Evolutionary conservation across 2,113 vertebrate genomes (phyloP), one percentile per base, ranked within the genome.

Genomic region (Chaetura pelagica): DNA sequence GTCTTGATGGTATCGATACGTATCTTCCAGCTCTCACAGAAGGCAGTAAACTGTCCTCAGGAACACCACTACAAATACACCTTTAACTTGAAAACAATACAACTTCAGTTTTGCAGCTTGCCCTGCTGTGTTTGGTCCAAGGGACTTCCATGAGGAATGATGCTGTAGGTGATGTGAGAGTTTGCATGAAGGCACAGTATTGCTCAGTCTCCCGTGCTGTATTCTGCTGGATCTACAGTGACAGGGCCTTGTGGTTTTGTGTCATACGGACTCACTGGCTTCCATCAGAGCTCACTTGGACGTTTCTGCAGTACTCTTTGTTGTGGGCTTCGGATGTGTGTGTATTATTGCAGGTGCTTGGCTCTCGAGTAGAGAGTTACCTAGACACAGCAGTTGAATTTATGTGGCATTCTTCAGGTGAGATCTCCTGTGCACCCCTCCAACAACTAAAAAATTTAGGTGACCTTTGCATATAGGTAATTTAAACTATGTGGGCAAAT

Each of bases 161-260:
- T 0, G 0, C 17, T 3, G 1, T 9, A 26, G 27, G 51, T 44
- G 19, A 15, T 5, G 2, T 29, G 48, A 78, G 72, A 54, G 0
- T 0, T 20, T 68, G 16, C 5, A 17, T 10, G 58, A 74, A 79
- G 23, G 4, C 15, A 55, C 8, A 48, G 29, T 2, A 2, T 58
- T 67, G 10, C 34, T 77, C 51, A 14, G 3, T 40, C 29, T 72
- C 23, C n/a, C 54, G 9, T 23, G 30, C 22, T 19, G 1, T 46
- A 20, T 44, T 79, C 13, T 73, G 29, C 30, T 30, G 35, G 7
- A 42, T 3, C 8, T 54, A 4, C 4, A 58, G n/a, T 12, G 16
- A 6, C 11, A 35, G 12, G 13, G 2, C 8, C 76, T 76, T 30
- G 29, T 34, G n/a, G 5, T 63, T 9, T 8, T 57, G 6, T 15